phyloP scores from a whole-genome alignment of 2,113 vertebrate species.

The Oncorhynchus kisutch region DNA sequence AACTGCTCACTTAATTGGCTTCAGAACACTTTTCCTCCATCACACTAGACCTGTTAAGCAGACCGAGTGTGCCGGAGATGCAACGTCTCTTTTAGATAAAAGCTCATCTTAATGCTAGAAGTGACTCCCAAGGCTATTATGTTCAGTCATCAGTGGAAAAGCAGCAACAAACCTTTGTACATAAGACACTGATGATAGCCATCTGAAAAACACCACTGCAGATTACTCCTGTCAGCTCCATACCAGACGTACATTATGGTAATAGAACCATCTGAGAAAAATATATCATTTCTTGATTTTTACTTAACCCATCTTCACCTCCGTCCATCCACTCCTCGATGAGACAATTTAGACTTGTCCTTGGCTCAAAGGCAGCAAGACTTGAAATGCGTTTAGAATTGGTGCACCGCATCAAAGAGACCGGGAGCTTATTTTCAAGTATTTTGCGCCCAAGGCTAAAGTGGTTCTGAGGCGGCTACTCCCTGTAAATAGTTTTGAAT shows the following conservation, averaged over 20 bases:
- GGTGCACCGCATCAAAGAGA: constrained; percentile 76
- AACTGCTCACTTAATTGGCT: constrained; percentile 62
- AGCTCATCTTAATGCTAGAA: constrained; percentile 52
- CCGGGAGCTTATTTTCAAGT: constrained; percentile 77
- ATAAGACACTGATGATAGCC: constrained; percentile 51
- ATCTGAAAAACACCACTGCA: constrained; percentile 40
- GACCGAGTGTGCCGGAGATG: constrained; percentile 45
- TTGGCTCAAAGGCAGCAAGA: constrained; percentile 73
- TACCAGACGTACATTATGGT: constrained; percentile 52
- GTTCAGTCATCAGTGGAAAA: constrained; percentile 55
- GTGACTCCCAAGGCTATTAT: constrained; percentile 48
- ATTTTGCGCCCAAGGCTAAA: constrained; percentile 71
- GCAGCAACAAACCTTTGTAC: constrained; percentile 53
- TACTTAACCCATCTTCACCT: constrained; percentile 56
- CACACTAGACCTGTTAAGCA: constrained; percentile 62
- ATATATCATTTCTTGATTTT: constrained; percentile 60
- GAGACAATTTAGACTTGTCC: constrained; percentile 74
- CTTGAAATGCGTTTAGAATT: constrained; percentile 77
- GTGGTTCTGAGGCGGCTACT: constrained; percentile 65
- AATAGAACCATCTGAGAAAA: constrained; percentile 55
- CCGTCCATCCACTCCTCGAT: constrained; percentile 49
- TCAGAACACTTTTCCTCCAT: constrained; percentile 59
- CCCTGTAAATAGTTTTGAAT: constrained; percentile 74
- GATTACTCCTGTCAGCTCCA: constrained; percentile 50
- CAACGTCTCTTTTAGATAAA: constrained; percentile 53